Conservation (phyloP, 2,113 vertebrate genomes). For the Psilopsiagon aymara region DNA sequence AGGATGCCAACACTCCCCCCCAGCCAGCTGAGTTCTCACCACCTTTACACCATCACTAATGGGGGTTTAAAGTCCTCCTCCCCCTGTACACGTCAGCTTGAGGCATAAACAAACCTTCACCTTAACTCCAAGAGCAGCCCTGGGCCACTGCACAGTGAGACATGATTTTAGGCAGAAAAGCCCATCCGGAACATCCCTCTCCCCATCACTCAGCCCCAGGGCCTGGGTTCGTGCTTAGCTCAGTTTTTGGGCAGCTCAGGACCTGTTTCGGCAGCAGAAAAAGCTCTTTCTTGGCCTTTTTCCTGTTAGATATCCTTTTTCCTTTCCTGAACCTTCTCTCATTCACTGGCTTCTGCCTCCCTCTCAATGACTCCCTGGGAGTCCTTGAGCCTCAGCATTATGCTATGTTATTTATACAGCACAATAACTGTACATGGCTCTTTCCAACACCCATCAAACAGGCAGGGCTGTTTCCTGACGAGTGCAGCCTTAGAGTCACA, state of each 20-base stretch:
- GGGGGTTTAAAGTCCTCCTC: not conserved
- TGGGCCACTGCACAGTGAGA: not conserved
- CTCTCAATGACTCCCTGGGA: constrained; percentile 1
- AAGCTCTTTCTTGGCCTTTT: not conserved
- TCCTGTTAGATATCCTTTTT: not conserved
- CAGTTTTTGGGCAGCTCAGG: not conserved
- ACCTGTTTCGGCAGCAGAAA: not conserved
- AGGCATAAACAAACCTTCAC: not conserved
- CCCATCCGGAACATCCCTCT: not conserved
- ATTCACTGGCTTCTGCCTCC: not conserved
- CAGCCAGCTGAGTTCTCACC: not conserved
- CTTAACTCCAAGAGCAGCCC: not conserved
- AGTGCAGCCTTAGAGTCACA: not conserved
- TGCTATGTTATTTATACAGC: constrained; percentile 29
- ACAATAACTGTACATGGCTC: not conserved
- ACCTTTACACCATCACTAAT: not conserved
- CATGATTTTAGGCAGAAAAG: not conserved
- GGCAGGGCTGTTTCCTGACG: not conserved
- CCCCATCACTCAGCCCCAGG: not conserved
- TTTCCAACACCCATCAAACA: not conserved
- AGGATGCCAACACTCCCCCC: not conserved
- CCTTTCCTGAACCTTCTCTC: not conserved
- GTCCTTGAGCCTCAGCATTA: constrained; percentile 19
- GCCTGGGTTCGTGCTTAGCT: not conserved
- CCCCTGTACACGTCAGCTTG: not conserved